A percentile compares a stretch with the other conserved stretches of the same genome.
These are phyloP conservation scores for Heteropelma amictum DNA, from an alignment of 2,888 invertebrate genomes.

Conservation along the genomic window DNA sequence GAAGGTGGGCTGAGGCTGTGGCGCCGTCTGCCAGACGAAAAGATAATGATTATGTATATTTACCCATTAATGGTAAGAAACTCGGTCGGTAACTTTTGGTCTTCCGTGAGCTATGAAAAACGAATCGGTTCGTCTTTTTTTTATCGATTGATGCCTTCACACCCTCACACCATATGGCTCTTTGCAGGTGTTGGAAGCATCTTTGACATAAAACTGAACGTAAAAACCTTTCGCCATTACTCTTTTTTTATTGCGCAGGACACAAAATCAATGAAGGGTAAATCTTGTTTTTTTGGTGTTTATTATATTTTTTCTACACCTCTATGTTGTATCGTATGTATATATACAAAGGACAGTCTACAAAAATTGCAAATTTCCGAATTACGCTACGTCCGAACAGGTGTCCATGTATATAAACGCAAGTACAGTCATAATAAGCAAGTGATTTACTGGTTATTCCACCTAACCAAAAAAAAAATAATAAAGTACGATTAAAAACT, in stretches of 20 bases:
- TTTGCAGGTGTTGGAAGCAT: too few relatives aligned
- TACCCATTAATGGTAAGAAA: too few relatives aligned
- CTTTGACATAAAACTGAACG: too few relatives aligned
- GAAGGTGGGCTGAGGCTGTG: too few relatives aligned
- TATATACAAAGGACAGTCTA: conserved; percentile 59
- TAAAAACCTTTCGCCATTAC: too few relatives aligned
- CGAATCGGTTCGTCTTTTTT: too few relatives aligned
- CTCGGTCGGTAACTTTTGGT: too few relatives aligned
- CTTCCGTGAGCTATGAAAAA: too few relatives aligned
- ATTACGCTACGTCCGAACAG: conserved; percentile 31
- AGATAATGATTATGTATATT: too few relatives aligned
- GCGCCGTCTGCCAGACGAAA: too few relatives aligned
- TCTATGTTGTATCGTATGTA: conserved; percentile 34
- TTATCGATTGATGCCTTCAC: too few relatives aligned
- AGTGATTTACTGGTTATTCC: neutral
- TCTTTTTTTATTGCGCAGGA: neutral
- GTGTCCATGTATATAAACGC: neutral
- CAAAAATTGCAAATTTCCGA: conserved; percentile 46
- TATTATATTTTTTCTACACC: conserved; percentile 56
- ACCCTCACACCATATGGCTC: too few relatives aligned
- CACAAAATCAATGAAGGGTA: neutral
- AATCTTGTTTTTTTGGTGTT: conserved; percentile 39
- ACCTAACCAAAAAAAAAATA: neutral
- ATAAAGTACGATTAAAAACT: neutral
- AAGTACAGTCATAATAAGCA: neutral